Conservation (phyloP, 2,797 vertebrate genomes). For the Perodicticus potto region DNA sequence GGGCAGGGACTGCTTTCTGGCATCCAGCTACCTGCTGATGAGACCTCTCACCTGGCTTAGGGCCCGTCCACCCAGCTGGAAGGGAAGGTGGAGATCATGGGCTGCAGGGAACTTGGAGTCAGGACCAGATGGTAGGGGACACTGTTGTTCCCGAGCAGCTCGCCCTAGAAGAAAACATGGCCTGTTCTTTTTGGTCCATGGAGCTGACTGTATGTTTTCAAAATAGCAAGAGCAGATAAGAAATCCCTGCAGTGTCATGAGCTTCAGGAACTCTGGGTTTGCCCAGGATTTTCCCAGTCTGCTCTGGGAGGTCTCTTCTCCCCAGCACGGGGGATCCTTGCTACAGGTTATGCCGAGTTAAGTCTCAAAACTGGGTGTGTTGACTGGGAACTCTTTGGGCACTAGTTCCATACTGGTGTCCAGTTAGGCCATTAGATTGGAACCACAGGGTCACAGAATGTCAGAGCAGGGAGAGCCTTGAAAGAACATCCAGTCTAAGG, state of each 20-base stretch:
- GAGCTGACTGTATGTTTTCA: not conserved
- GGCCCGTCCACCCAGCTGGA: not conserved
- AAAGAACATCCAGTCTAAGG: not conserved
- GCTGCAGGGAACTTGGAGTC: not conserved
- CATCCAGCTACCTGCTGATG: not conserved
- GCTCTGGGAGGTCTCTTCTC: not conserved
- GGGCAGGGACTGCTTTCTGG: slow-evolving; percentile 66
- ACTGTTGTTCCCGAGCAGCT: not conserved
- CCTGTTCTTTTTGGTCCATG: not conserved
- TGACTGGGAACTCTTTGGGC: not conserved
- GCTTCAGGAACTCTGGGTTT: not conserved
- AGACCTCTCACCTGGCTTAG: not conserved
- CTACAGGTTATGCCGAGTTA: not conserved
- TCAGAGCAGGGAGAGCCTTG: not conserved
- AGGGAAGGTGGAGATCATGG: not conserved
- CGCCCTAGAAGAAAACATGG: fast-evolving
- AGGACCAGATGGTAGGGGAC: not conserved
- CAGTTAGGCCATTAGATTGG: not conserved
- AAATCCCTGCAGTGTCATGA: fast-evolving
- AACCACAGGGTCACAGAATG: not conserved
- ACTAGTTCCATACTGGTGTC: not conserved
- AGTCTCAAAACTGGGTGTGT: not conserved
- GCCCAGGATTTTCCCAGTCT: not conserved
- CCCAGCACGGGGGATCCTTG: not conserved
- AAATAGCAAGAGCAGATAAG: not conserved